Base-by-base conservation (phyloP, 2,113 vertebrate genomes). In the Colistium nudipinnis region DNA sequence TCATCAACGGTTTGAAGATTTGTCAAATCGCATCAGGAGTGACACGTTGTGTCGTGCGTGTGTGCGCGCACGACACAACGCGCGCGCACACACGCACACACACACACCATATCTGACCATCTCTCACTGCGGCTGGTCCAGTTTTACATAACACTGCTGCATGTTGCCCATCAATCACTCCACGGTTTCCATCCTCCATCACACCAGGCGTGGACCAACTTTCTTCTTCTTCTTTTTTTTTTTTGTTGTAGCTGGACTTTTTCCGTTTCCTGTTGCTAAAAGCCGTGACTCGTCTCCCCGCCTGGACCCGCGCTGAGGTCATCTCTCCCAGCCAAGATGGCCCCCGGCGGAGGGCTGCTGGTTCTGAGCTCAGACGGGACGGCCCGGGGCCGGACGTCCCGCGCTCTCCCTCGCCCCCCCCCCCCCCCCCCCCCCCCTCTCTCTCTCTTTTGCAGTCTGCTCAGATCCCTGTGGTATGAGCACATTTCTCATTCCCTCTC, bases 401-500 rank as follows among this genome's bases (percentile, higher is more conserved):
- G 39, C 11, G 12, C 61, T 1, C 31, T 67, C 55, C 78, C 70
- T 49, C 72, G 7, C 74, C 69, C 70, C 51, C 33, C 45, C 17
- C 20, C 22, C 6, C 81, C 55, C 83, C 74, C 59, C 76, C 76
- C 70, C 62, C 63, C 63, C 41, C 78, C 75, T 71, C 65, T 67
- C 60, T 69, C 33, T 60, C 79, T 87, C 79, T 74, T 90, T 86
- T 79, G 84, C 85, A 90, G 85, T 90, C 89, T 87, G 82, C 87
- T 88, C 85, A 89, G 87, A 90, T 88, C 89, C 78, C 84, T 19
- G 66, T 83, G 74, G 87, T 83, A 87, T 80, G 82, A 90, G 79
- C 85, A 89, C 86, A 89, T 91, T 89, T 90, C 87, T 92, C 87
- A 85, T 88, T 89, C 87, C 80, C 74, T 87, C 87, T 81, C 78